Base-by-base conservation (phyloP, 2,888 invertebrate species). In the Caradrina clavipalpis region DNA sequence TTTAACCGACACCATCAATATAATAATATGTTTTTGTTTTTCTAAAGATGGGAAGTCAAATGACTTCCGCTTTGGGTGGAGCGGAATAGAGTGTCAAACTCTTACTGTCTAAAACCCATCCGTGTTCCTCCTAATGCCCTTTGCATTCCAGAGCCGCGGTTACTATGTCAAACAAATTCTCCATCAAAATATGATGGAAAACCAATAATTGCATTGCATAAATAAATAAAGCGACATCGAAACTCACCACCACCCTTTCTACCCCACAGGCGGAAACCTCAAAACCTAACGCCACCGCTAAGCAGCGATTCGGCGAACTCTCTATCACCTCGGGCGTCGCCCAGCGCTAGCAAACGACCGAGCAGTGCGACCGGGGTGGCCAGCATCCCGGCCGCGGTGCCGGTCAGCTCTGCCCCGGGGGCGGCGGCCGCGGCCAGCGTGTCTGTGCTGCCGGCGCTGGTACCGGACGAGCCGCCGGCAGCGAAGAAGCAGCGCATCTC, bases 231-330 rank as follows among this genome's bases (percentile, higher is more conserved):
- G 42, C 2, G n/a, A 15, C 26, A 6, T 50, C 19, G 31, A 35
- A 74, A n/a, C 15, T 61, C 22, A 76, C 22, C 15, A 39, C 0
- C 2, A 17, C 0, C 10, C 5, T 75, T 55, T 76, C 21, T 66
- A 11, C 17, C 67, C 72, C 45, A 31, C 93, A 98, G 98, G 93
- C 98, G 98, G 91, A 98, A 98, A 96, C 98, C 98, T 88, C 98
- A 98, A 96, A 98, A 98, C 95, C 96, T 98, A 88, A 98, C 98
- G 75, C 98, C 98, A 73, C 98, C 98, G 50, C 97, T 98, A 80
- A 98, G 98, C 90, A 98, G 98, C 87, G 98, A 98, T 89, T 98
- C 98, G 49, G 98, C 98, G 54, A 98, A 98, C 88, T 98, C 98
- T 73, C 97, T 98, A 5, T 98, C 98, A 71, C 98, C 98, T 76